Base-by-base conservation (phyloP, 2,113 vertebrate species). In the Helogale parvula region DNA sequence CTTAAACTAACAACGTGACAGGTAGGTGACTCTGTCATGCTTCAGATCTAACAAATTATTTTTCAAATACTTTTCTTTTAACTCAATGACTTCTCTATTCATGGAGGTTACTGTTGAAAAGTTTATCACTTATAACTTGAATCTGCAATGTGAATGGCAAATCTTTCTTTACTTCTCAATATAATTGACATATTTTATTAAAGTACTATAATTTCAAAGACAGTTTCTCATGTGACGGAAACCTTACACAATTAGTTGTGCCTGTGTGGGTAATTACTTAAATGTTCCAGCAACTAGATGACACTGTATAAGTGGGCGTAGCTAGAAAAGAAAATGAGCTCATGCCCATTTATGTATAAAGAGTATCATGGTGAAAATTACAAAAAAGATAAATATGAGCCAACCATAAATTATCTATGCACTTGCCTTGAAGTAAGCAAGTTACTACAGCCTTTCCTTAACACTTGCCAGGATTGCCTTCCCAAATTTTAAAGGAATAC, bases 301-400 rank as follows among this genome's bases (percentile, higher is more conserved):
- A 72, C 12, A 69, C 57, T 74, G 74, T 82, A 33, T 93, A 97
- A 96, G 38, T 5, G 77, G 88, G 45, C 71, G 57, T 69, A 93
- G 54, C 0, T 3, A 74, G 7, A 57, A 94, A 93, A 97, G 96
- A 96, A 97, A 98, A 96, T 96, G 90, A 94, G 25, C 79, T 92
- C 41, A 90, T 92, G 38, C 15, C 41, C 92, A 41, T 15, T 91
- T 88, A 88, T 33, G 11, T 68, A 66, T 60, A 77, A 86, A 83
- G 35, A 96, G n/a, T 31, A 88, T 7, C 50, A 50, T 52, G 45
- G 94, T 85, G 66, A 90, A 93, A 90, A 94, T 38, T 71, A 85
- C 6, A n/a, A 33, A 82, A 88, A 96, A 45, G 74, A 85, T 11
- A 93, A 95, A 72, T n/a, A 87, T 6, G 71, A 85, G 10, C 16